Conservation (phyloP, 2,888 invertebrate species). For the Lasioglossum oenotherae region DNA sequence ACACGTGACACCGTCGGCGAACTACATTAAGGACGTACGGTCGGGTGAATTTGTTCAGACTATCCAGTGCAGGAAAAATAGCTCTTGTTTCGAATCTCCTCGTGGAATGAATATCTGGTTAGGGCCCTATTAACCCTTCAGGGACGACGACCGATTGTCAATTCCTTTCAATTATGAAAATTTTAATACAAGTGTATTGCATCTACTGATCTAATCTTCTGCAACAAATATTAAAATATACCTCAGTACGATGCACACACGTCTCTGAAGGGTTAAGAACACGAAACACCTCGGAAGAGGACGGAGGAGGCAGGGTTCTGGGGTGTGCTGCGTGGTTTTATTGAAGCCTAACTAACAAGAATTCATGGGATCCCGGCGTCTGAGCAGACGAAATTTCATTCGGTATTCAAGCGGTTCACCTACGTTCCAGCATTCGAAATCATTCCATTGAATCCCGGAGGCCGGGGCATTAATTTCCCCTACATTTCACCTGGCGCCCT, state of each 20-base stretch:
- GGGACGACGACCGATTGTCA: not conserved
- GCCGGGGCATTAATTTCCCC: constrained; percentile 20
- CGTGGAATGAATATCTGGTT: not conserved
- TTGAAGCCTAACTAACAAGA: constrained; percentile 16
- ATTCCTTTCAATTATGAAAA: not conserved
- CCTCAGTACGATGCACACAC: not conserved
- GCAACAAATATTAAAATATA: not conserved
- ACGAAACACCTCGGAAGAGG: not conserved
- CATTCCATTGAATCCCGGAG: constrained; percentile 12
- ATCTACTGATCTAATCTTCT: not conserved
- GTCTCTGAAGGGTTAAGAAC: not conserved
- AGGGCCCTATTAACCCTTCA: not conserved
- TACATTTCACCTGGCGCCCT: constrained; percentile 4
- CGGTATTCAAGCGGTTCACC: constrained; percentile 9
- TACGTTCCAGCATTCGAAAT: constrained; percentile 15
- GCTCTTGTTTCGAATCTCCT: not conserved
- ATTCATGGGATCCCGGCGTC: constrained; percentile 8
- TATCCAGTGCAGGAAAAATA: not conserved
- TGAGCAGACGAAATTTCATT: constrained; percentile 13
- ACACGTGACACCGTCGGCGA: not conserved
- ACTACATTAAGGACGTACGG: not conserved
- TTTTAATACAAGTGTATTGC: too few species aligned
- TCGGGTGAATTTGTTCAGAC: not conserved
- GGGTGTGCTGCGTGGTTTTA: not conserved
- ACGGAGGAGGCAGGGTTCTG: not conserved